phyloP scores from a whole-genome alignment of 2,797 vertebrate genomes.

The Macropodus opercularis region DNA sequence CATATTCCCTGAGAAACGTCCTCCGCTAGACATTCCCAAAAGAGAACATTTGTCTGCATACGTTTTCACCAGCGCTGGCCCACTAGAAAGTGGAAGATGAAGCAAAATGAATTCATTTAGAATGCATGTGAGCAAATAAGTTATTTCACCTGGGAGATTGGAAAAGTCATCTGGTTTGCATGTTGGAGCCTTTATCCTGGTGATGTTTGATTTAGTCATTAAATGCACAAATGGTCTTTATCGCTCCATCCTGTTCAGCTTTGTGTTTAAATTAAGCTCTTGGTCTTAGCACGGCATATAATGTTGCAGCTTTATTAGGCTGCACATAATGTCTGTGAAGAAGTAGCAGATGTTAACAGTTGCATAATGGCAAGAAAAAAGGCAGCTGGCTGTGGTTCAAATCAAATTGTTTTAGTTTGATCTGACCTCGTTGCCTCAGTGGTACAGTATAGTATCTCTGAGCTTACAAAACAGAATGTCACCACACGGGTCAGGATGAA shows the following conservation, averaged over 20 bases:
- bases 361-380: conserved; percentile 68
- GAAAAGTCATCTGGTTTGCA: conserved; percentile 61
- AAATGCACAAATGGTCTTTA: conserved; percentile 19
- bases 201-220: conserved; percentile 48
- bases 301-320: conserved; percentile 56
- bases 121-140: conserved; percentile 58
- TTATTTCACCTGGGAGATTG: conserved; percentile 54
- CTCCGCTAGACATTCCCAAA: conserved; percentile 75
- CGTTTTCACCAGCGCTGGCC: conserved; percentile 63
- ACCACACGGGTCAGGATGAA: conserved; percentile 37
- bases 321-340: conserved; percentile 51
- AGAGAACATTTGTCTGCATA: conserved; percentile 82
- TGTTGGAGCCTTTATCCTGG: conserved; percentile 40
- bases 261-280: conserved; percentile 52
- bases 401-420: conserved; percentile 77
- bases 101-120: conserved; percentile 71
- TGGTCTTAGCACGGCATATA: conserved; percentile 35
- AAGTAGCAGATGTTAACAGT: conserved; percentile 79
- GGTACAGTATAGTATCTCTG: conserved; percentile 38
- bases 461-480: conserved; percentile 41
- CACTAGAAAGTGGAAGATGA: conserved; percentile 68
- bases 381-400: conserved; percentile 50
- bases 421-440: conserved; percentile 65
- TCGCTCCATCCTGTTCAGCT: conserved; percentile 26
- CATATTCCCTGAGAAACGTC: conserved; percentile 80